A percentile compares a stretch with the other conserved stretches of the same genome.
phyloP scores from a whole-genome alignment of 2,888 invertebrate genomes.

The Balanococcus diminutus region DNA sequence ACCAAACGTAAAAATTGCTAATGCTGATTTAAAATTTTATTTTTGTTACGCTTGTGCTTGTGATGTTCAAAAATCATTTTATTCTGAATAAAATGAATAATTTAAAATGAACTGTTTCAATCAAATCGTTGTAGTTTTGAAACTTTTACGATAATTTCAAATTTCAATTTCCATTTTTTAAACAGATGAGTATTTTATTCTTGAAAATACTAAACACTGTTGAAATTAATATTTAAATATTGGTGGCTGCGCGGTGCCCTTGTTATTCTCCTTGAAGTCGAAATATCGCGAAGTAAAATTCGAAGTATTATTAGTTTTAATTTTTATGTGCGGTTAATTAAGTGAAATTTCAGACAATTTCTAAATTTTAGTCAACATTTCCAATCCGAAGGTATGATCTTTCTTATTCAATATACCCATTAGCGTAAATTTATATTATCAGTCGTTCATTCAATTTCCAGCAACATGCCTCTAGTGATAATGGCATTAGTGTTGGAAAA shows the following conservation, averaged over 20 bases:
- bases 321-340: conserved; percentile 4
- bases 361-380: neutral
- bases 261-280: conserved; percentile 46
- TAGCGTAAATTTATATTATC: neutral
- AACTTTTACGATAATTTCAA: no score
- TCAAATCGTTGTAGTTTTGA: no score
- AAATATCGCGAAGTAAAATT: neutral
- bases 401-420: no score
- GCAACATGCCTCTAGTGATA: neutral
- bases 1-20: neutral
- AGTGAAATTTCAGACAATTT: neutral
- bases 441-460: neutral
- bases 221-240: neutral
- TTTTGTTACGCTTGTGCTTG: no score
- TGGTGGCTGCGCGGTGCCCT: conserved; percentile 48
- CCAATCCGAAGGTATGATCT: neutral
- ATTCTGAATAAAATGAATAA: no score
- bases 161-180: no score
- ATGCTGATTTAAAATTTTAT: no score
- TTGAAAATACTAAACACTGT: neutral
- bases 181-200: neutral
- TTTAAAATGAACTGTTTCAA: no score
- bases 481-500: neutral
- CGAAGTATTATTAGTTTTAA: neutral
- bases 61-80: no score